A percentile compares a stretch with the other conserved stretches of the same genome.
These are phyloP conservation scores for Loris lydekkerianus DNA, from an alignment of 2,797 vertebrate genomes.

Conservation along the genomic window DNA sequence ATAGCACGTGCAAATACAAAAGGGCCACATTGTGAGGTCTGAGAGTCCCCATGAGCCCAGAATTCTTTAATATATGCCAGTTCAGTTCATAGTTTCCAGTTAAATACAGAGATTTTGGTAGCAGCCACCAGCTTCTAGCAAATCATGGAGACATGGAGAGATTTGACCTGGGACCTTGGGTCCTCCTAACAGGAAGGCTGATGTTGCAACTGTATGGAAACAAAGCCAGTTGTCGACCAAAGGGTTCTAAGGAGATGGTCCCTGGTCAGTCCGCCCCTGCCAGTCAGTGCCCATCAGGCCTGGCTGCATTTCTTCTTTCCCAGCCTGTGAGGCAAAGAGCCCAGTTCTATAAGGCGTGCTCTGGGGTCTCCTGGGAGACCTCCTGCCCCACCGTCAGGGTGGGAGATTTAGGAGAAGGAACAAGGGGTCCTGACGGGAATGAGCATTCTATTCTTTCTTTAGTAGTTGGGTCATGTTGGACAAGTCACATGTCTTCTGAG, in stretches of 20 bases:
- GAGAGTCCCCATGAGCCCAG: background rate
- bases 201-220: background rate
- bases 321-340: background rate
- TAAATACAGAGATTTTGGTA: background rate
- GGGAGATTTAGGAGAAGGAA: background rate
- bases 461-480: no score
- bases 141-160: background rate
- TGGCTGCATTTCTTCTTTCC: background rate
- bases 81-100: background rate
- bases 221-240: background rate
- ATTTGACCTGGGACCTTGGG: background rate
- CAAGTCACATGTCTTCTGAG: fast-evolving
- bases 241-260: background rate
- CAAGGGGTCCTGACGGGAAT: background rate
- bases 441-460: background rate
- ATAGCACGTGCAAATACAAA: background rate
- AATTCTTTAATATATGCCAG: background rate
- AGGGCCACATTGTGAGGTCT: background rate
- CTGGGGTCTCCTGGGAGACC: background rate
- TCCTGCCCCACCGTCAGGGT: background rate
- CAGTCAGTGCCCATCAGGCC: fast-evolving
- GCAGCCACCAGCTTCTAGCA: background rate
- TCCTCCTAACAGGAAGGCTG: background rate
- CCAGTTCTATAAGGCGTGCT: background rate
- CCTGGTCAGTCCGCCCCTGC: background rate